A percentile compares a stretch with the other conserved stretches of the same genome.
Conservation (phyloP, 2,113 vertebrate species). For the Irena cyanogastra region DNA sequence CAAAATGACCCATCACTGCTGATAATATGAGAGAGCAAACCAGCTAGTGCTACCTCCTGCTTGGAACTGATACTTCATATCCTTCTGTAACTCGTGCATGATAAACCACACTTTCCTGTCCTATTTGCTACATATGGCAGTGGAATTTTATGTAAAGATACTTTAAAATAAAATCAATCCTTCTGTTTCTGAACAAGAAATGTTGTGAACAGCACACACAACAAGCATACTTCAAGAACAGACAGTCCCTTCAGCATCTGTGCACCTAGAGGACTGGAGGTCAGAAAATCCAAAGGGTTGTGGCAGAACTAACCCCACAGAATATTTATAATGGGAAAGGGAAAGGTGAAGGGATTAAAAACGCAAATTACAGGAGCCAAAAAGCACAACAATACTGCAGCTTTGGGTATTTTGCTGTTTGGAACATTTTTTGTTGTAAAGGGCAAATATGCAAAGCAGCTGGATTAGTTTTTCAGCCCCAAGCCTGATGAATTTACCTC, state of each 20-base stretch:
- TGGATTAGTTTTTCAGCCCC: neutral
- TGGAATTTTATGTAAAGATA: neutral
- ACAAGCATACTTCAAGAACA: neutral
- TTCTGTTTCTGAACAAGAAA: neutral
- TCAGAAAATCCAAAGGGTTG: neutral
- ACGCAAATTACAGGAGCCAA: neutral
- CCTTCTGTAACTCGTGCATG: neutral
- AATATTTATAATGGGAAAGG: neutral
- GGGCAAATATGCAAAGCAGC: neutral
- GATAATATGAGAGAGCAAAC: neutral
- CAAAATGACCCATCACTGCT: neutral
- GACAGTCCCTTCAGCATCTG: neutral
- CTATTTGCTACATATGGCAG: neutral
- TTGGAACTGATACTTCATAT: neutral
- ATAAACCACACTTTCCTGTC: neutral
- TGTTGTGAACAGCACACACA: neutral
- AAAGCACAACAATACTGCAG: neutral
- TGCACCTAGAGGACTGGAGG: neutral
- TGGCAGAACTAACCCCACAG: neutral
- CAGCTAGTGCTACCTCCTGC: neutral
- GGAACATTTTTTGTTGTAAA: constrained; percentile 57
- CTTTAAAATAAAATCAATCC: neutral
- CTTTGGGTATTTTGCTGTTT: constrained; percentile 51
- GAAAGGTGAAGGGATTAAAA: neutral
- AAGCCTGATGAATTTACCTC: constrained; percentile 77